Base-by-base conservation (phyloP, 2,797 vertebrate species). In the Microctenopoma stevenorrisi region DNA sequence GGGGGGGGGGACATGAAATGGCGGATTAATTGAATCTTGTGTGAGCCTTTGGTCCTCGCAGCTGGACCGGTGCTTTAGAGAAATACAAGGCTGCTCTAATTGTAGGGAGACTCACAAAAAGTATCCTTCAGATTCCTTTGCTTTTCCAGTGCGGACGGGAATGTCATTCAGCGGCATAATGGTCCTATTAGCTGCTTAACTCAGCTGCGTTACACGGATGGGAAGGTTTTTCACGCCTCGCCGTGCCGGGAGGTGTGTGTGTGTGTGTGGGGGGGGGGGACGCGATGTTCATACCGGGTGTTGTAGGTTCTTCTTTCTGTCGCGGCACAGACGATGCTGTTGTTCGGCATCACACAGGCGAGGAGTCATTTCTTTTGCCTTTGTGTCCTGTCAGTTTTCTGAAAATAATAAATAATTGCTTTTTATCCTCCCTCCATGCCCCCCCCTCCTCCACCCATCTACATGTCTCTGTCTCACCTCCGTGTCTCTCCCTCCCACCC, bases 141-240 rank as follows among this genome's bases (percentile, higher is more conserved):
- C 93, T 93, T 94, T 92, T 96, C 76, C 94, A 95, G 96, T 93
- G 87, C 94, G 92, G 95, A 92, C 92, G 92, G 94, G 94, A 96
- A 95, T 95, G 94, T 94, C 93, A 94, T 97, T 97, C 95, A 96
- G 85, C 80, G 84, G 71, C 93, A 96, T 95, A 97, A 96, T 95
- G 95, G 94, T 91, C 95, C 95, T 92, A 96, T 97, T 98, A 97
- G 96, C 96, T 97, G 96, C 96, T 97, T 97, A 96, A 96, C 95
- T 95, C 95, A 94, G 90, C 93, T 87, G 90, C 83, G 78, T 92
- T 93, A 92, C 94, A 96, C 92, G 90, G 95, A 96, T 94, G 92
- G 95, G 92, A 94, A 95, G 94, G 94, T 94, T 95, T 93, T 95
- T 92, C 92, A 86, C 73, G 80, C 88, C 82, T 88, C 78, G 15